Evolutionary conservation across 2,888 invertebrate genomes (phyloP), one percentile per base, ranked within the genome.

Genomic region (Alitta virens): DNA sequence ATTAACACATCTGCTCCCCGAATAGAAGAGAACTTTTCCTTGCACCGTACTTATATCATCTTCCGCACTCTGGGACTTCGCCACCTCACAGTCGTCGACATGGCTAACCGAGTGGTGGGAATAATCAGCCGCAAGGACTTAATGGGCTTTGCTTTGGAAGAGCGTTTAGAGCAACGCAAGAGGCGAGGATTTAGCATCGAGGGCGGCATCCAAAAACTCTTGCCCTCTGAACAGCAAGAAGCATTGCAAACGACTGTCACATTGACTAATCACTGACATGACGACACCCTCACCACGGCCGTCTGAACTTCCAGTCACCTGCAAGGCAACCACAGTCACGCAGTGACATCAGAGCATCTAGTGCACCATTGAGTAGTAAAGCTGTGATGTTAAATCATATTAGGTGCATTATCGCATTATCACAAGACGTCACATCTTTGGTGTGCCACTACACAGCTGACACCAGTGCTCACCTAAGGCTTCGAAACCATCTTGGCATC

Each of bases 111-210:
- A 60, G 74, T 76, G 3, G 68, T 69, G n/a, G 77, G 77, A 23
- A 72, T 77, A 1, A 64, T 77, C 5, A 74, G 75, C 5, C 64
- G 75, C n/a, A 77, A 77, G 60, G 75, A 77, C 33, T 33, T 60
- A 16, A 60, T 60, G 60, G 60, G 60, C 14, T 60, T 52, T 42
- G 49, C 38, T 49, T 46, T 60, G 46, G 60, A 60, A 59, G 60
- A 66, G 55, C 62, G 61, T 23, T 69, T 82, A n/a, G 68, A 73
- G 12, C 57, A 63, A 21, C 64, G 71, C 2, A 66, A 68, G 53
- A 51, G 70, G 43, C 51, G 71, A n/a, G 66, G 68, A n/a, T 67
- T 63, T 60, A 71, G 69, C 53, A 40, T 70, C n/a, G 60, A 59
- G 24, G 69, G 69, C 14, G 68, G 68, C 23, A 62, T 65, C 43